A percentile compares a stretch with the other conserved stretches of the same genome.
These are phyloP conservation scores for Hassar affinis DNA, from an alignment of 2,113 vertebrate species.

Conservation along the genomic window DNA sequence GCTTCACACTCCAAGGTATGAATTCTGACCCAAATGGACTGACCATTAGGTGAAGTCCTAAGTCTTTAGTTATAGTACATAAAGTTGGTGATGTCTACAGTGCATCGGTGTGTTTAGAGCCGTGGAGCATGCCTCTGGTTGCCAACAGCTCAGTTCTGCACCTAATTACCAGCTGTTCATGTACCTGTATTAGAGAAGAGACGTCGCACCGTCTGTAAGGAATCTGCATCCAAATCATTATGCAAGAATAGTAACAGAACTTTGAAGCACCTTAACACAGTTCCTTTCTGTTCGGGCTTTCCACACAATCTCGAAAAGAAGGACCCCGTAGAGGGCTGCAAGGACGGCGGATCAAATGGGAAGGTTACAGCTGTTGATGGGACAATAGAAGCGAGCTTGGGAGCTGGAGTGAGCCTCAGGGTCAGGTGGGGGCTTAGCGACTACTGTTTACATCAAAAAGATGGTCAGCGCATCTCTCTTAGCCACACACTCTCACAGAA, in stretches of 20 bases:
- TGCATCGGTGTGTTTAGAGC: not conserved
- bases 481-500: conserved; percentile 31
- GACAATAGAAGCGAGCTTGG: conserved; percentile 37
- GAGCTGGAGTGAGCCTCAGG: conserved; percentile 47
- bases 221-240: not conserved
- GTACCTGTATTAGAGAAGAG: not conserved
- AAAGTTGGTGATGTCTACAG: not conserved
- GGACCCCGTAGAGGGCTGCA: conserved; percentile 28
- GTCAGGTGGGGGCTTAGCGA: conserved; percentile 47
- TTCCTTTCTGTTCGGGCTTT: conserved; percentile 50
- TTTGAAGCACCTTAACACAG: conserved; percentile 56
- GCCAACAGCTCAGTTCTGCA: not conserved
- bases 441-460: conserved; percentile 69
- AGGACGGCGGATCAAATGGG: conserved; percentile 48
- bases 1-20: not conserved
- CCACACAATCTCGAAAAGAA: conserved; percentile 59
- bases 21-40: not conserved
- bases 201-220: too few relatives aligned
- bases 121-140: not conserved
- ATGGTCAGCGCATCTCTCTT: conserved; percentile 53
- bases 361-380: conserved; percentile 41
- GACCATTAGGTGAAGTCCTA: not conserved
- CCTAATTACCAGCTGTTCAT: not conserved
- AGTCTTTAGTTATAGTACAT: not conserved
- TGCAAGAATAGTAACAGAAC: not conserved